phyloP scores from a whole-genome alignment of 2,113 vertebrate genomes.

The Perca schrenkii region DNA sequence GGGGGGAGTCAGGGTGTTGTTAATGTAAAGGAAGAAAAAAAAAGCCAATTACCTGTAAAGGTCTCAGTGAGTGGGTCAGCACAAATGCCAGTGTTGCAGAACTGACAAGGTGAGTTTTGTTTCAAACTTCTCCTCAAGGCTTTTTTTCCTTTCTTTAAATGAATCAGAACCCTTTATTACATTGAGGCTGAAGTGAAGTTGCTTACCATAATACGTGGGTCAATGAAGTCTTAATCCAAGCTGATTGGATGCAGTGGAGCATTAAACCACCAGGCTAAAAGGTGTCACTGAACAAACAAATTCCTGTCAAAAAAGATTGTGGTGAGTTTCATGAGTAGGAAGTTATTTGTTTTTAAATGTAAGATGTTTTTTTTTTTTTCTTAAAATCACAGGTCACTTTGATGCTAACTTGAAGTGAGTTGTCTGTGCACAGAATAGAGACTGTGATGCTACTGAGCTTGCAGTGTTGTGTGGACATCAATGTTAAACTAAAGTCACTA shows the following conservation, averaged over 20 bases:
- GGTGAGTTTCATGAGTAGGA: not conserved
- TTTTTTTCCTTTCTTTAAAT: constrained; percentile 22
- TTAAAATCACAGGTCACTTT: constrained; percentile 3
- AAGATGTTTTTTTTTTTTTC: not conserved
- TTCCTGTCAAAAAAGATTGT: constrained; percentile 53
- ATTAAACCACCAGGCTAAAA: constrained; percentile 54
- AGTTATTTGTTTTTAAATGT: not conserved
- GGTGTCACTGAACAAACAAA: constrained; percentile 49
- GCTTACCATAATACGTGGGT: not conserved
- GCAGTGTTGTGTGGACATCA: constrained; percentile 17
- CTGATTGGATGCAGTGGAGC: constrained; percentile 49
- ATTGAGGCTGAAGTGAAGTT: constrained; percentile 8
- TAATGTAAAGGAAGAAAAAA: constrained; percentile 11
- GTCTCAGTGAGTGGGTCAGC: constrained; percentile 50
- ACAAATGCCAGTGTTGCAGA: constrained; percentile 48
- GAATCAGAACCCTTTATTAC: constrained; percentile 32
- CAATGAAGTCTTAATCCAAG: constrained; percentile 33
- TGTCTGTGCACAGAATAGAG: constrained; percentile 12
- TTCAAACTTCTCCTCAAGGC: constrained; percentile 19
- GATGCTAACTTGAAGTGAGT: constrained; percentile 47
- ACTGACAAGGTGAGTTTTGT: constrained; percentile 2
- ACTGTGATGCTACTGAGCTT: constrained; percentile 26
- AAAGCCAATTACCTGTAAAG: constrained; percentile 58
- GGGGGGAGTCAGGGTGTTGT: not conserved
- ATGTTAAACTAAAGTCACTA: constrained; percentile 34